These are phyloP conservation scores for Rotaria socialis DNA, from an alignment of 2,888 invertebrate species.

Conservation along the genomic window DNA sequence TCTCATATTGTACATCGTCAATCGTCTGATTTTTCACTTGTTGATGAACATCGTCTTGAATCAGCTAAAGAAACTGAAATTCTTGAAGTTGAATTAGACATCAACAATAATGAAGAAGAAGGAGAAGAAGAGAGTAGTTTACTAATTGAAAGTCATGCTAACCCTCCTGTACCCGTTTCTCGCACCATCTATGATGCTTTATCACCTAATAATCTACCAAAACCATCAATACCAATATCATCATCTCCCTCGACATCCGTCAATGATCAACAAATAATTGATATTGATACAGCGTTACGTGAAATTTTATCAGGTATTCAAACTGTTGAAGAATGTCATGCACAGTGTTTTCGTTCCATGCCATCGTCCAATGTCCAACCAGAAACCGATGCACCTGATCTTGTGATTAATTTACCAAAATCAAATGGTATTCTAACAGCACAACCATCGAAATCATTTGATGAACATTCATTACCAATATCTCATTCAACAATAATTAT, in stretches of 20 bases:
- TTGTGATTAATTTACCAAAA: slow-evolving; percentile 22
- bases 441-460: background rate
- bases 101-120: background rate
- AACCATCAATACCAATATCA: background rate
- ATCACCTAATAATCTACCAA: background rate
- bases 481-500: background rate
- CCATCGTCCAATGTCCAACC: background rate
- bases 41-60: background rate
- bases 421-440: background rate
- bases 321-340: slow-evolving; percentile 35
- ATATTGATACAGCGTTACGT: slow-evolving; percentile 58
- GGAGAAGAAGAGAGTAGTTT: background rate
- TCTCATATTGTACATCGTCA: background rate
- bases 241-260: background rate
- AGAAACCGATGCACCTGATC: slow-evolving; percentile 31
- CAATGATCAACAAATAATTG: slow-evolving; percentile 46
- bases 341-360: slow-evolving; percentile 8
- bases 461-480: background rate
- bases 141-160: background rate
- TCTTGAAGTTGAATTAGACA: background rate
- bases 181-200: background rate
- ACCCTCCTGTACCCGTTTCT: background rate
- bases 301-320: slow-evolving; percentile 56
- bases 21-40: background rate
- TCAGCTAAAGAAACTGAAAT: background rate